Base-by-base conservation (phyloP, 1,140 invertebrate species). In the Pristionchus pacificus region DNA sequence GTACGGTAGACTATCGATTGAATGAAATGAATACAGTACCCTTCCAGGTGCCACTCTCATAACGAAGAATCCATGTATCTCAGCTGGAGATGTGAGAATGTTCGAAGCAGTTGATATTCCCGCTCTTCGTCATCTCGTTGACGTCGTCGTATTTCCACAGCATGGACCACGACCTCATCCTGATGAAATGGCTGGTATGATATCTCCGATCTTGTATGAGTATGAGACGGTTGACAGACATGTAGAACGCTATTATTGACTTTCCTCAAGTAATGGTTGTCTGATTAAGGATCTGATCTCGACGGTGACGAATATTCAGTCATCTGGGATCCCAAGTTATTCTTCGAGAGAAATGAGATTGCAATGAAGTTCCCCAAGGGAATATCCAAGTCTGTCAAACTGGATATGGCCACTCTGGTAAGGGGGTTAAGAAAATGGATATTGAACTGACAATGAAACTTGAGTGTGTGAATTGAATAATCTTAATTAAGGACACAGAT, bases 21-120 rank as follows among this genome's bases (percentile, higher is more conserved):
- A n/a, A n/a, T n/a, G n/a, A n/a, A n/a, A n/a, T n/a, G n/a, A n/a
- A n/a, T n/a, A n/a, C n/a, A n/a, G n/a, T n/a, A n/a, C n/a, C n/a
- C n/a, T 73, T 75, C 13, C 38, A 76, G 77, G 71, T 2, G 38
- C 57, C 55, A 77, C 83, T 1, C 38, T 83, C 62, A 70, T 83
- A 24, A 82, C 83, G 0, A 84, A 85, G 65, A 84, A 79, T 77
- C 84, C 84, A 10, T 84, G 80, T 49, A 79, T 84, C 57, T 77
- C 81, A 61, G 71, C 79, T 10, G 84, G 84, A 19, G 84, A 85
- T 77, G 78, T 85, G 1, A 73, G 83, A 65, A 80, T 79, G 31
- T 78, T 85, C 29, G 65, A 72, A 59, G 77, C 84, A n/a, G 74
- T 84, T 49, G 79, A 84, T 71, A 67, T 81, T 10, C 75, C 77